Evolutionary conservation across 2,888 invertebrate species (phyloP), one percentile per base, ranked within the genome.

Genomic region (Campoletis raptor): DNA sequence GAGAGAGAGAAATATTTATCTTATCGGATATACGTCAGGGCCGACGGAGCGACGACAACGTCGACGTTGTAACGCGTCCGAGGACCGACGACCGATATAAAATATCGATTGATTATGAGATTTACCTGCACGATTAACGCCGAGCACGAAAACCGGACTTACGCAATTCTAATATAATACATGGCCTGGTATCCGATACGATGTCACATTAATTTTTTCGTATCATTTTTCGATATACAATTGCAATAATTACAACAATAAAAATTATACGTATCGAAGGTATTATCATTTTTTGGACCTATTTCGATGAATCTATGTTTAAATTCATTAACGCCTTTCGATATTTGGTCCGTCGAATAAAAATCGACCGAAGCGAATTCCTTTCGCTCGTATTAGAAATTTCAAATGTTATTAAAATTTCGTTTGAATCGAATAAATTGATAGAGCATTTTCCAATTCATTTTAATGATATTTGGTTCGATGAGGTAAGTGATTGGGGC

Each of bases 21-120:
- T 86, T 86, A 86, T 86, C 86, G 77, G 70, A 52, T 30, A 70
- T 69, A 70, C 83, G 67, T 86, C 85, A 83, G 84, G 86, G 81
- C 78, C 83, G 80, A 74, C 70, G 76, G 79, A 37, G 21, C 80
- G 52, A 70, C 80, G 52, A 70, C 74, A 69, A 81, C 83, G 72
- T 52, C 45, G 72, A 64, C 66, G 81, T 15, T 64, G 45, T 78
- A 67, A 54, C 74, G 52, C 72, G 42, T 52, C 57, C 80, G 76
- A 74, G 54, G 83, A 84, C 81, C 84, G 81, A 84, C 86, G 86
- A 84, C 86, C 86, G 83, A 86, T 86, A 86, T 86, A 81, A 84
- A 86, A 81, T 86, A 86, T 81, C 86, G 81, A 70, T 81, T 81
- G 86, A 86, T 86, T 81, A 81, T 86, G 86, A 86, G 84, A 86